phyloP scores from a whole-genome alignment of 1,140 invertebrate species.

The Alviniconcha marisindica region DNA sequence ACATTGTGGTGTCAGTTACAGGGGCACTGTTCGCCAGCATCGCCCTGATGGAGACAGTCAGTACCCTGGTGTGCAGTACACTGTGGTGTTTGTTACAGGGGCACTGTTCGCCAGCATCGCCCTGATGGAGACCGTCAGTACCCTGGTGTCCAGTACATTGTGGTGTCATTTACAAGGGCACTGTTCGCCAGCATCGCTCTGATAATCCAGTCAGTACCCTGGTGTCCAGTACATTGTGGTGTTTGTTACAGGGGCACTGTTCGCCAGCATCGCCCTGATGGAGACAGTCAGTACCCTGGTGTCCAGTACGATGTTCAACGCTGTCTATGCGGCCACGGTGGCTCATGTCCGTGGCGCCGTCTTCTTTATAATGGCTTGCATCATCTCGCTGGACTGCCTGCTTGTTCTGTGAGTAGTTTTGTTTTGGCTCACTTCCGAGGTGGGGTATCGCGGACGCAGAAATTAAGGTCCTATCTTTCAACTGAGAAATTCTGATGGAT shows the following conservation, averaged over 20 bases:
- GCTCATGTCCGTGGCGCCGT: slow-evolving; percentile 11
- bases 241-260: slow-evolving; percentile 24
- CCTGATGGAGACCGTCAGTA: slow-evolving; percentile 23
- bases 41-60: slow-evolving; percentile 20
- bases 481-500: no score
- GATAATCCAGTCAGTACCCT: no score
- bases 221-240: no score
- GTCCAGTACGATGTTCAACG: slow-evolving; percentile 9
- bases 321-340: slow-evolving; percentile 31
- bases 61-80: background rate
- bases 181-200: no score
- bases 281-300: slow-evolving; percentile 14
- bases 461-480: no score
- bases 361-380: slow-evolving; percentile 28
- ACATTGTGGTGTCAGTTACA: background rate
- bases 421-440: no score
- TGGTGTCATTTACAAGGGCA: slow-evolving; percentile 12
- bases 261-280: slow-evolving; percentile 28
- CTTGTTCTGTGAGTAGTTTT: slow-evolving; percentile 9
- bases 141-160: background rate
- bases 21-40: slow-evolving; percentile 35
- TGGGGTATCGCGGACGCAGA: no score
- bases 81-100: slow-evolving; percentile 8
- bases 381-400: background rate
- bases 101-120: slow-evolving; percentile 33